Evolutionary conservation across 2,797 vertebrate genomes (phyloP).

Genomic region (Heteromormyrus szaboi): DNA sequence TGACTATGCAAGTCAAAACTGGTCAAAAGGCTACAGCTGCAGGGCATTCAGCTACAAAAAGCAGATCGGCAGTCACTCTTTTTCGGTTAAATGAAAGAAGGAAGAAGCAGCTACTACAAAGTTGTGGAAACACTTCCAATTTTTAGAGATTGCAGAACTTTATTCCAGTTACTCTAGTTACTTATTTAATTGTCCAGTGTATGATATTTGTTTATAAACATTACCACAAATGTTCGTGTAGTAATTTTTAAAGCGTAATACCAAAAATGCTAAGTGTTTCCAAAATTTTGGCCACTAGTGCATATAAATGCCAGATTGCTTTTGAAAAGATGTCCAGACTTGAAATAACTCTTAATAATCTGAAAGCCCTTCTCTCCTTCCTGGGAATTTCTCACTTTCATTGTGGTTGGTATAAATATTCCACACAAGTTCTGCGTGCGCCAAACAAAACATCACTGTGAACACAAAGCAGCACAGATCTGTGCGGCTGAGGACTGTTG

Average conservation of each 20-base stretch:
- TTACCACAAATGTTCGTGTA: background rate
- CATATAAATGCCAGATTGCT: background rate
- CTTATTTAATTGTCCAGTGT: background rate
- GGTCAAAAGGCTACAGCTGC: background rate
- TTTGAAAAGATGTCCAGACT: background rate
- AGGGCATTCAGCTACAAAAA: background rate
- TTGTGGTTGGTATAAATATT: background rate
- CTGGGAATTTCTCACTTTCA: background rate
- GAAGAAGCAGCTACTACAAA: background rate
- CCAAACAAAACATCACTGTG: background rate
- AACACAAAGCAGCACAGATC: background rate
- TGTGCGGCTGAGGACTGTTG: background rate
- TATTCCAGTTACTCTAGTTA: background rate
- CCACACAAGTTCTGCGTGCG: background rate
- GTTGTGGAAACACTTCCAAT: background rate
- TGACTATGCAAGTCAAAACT: background rate
- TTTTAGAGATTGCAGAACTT: background rate
- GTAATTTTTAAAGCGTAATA: background rate
- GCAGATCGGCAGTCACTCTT: background rate
- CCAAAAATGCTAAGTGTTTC: background rate
- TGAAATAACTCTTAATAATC: background rate
- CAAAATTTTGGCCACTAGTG: background rate
- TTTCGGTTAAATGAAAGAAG: background rate
- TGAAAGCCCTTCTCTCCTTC: background rate
- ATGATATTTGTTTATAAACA: background rate